Evolutionary conservation across 2,797 vertebrate genomes (phyloP).

Genomic region (Apogon talboti): DNA sequence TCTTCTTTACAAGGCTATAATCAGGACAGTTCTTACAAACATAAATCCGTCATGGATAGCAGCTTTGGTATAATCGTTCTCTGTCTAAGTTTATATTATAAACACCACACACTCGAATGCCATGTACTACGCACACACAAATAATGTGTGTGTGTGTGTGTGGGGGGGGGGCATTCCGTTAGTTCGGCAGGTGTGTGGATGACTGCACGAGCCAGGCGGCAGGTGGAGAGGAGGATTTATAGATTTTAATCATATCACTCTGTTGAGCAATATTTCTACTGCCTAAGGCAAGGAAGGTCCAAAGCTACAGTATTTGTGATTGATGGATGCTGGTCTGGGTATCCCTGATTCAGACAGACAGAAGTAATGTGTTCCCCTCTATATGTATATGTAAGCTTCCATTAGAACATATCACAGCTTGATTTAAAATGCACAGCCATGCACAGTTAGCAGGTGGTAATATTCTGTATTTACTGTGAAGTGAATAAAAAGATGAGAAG

Average conservation of each 20-base stretch:
- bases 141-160: slow-evolving; percentile 20
- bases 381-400: slow-evolving; percentile 9
- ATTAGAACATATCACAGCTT: slow-evolving; percentile 13
- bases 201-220: slow-evolving; percentile 78
- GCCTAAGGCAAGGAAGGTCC: slow-evolving; percentile 63
- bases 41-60: slow-evolving; percentile 53
- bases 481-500: background rate
- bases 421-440: slow-evolving; percentile 14
- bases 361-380: slow-evolving; percentile 3
- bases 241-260: slow-evolving; percentile 81
- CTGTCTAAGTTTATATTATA: slow-evolving; percentile 74
- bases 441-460: background rate
- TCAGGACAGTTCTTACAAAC: slow-evolving; percentile 42
- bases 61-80: slow-evolving; percentile 45
- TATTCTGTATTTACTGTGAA: background rate
- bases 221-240: slow-evolving; percentile 83
- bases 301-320: slow-evolving; percentile 50
- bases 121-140: slow-evolving; percentile 5
- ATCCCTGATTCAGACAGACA: slow-evolving; percentile 27
- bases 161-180: slow-evolving; percentile 66
- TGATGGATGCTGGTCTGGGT: slow-evolving; percentile 54
- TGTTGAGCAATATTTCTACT: slow-evolving; percentile 82
- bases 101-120: slow-evolving; percentile 59
- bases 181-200: slow-evolving; percentile 79
- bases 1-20: slow-evolving; percentile 29